Evolutionary conservation across 2,113 vertebrate species (phyloP).

Genomic region (Micronisus gabar): DNA sequence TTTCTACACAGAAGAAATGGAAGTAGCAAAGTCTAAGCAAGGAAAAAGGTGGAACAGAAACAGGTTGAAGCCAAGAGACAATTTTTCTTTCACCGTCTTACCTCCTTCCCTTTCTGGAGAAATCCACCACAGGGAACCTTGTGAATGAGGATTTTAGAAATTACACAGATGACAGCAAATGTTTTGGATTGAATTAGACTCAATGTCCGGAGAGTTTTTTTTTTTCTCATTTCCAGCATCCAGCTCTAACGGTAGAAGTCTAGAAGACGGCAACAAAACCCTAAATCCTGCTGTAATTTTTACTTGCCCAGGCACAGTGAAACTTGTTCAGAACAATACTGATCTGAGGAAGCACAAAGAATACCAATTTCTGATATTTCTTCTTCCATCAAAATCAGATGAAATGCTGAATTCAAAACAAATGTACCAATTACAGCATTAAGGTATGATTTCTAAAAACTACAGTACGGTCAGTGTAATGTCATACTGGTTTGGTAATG

Average conservation of each 20-base stretch:
- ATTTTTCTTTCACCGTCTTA: neutral
- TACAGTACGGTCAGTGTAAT: fast-evolving
- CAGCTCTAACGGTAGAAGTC: neutral
- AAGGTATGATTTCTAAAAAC: neutral
- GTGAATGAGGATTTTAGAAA: neutral
- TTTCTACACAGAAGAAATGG: neutral
- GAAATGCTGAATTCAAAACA: neutral
- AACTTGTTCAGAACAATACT: neutral
- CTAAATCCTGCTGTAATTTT: neutral
- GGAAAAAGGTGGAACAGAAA: neutral
- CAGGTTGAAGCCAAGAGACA: neutral
- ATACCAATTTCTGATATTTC: neutral
- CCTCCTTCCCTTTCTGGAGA: neutral
- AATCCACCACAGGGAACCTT: neutral
- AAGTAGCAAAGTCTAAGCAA: neutral
- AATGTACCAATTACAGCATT: neutral
- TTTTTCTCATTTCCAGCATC: neutral
- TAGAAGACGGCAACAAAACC: neutral
- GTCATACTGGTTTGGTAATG: neutral
- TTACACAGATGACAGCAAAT: neutral
- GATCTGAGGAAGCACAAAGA: neutral
- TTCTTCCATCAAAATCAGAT: neutral
- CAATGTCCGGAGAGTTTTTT: neutral
- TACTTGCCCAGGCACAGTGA: neutral
- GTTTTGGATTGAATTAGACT: neutral